phyloP scores from a whole-genome alignment of 30 jellyfish, hydroid and myxozoan species.

The Hydractinia symbiolongicarpus region DNA sequence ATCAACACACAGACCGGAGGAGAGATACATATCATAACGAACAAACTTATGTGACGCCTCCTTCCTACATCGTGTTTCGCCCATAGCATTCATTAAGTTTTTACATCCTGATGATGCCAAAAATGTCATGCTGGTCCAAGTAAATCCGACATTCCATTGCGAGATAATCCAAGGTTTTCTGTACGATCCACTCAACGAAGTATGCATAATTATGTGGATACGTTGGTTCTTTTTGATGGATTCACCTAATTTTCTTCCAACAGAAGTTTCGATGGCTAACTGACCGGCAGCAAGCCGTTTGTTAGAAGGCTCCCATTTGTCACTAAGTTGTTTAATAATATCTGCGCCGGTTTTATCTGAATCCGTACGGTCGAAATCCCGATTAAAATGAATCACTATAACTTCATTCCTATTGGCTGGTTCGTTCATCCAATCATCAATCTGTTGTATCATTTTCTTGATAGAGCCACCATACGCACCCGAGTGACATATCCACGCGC shows the following conservation, averaged over 20 bases:
- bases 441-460: slow-evolving; percentile 36
- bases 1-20: slow-evolving; percentile 54
- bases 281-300: neutral
- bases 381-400: slow-evolving; percentile 64
- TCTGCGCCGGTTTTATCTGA: slow-evolving; percentile 8
- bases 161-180: slow-evolving; percentile 17
- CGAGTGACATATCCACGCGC: slow-evolving; percentile 65
- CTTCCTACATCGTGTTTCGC: slow-evolving; percentile 36
- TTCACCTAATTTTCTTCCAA: slow-evolving; percentile 21
- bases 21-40: slow-evolving; percentile 56
- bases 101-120: slow-evolving; percentile 35
- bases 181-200: slow-evolving; percentile 12
- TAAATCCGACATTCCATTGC: slow-evolving; percentile 48
- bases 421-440: slow-evolving; percentile 67
- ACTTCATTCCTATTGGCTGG: slow-evolving; percentile 55
- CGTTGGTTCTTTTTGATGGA: slow-evolving; percentile 45
- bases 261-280: neutral
- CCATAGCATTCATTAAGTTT: slow-evolving; percentile 35
- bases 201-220: slow-evolving; percentile 53
- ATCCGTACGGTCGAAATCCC: slow-evolving; percentile 43
- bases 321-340: slow-evolving; percentile 7
- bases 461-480: slow-evolving; percentile 79
- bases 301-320: slow-evolving; percentile 7
- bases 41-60: slow-evolving; percentile 43
- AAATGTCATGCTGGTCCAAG: slow-evolving; percentile 57